phyloP scores from a whole-genome alignment of 2,888 invertebrate genomes.

The Zygogramma bicolorata region DNA sequence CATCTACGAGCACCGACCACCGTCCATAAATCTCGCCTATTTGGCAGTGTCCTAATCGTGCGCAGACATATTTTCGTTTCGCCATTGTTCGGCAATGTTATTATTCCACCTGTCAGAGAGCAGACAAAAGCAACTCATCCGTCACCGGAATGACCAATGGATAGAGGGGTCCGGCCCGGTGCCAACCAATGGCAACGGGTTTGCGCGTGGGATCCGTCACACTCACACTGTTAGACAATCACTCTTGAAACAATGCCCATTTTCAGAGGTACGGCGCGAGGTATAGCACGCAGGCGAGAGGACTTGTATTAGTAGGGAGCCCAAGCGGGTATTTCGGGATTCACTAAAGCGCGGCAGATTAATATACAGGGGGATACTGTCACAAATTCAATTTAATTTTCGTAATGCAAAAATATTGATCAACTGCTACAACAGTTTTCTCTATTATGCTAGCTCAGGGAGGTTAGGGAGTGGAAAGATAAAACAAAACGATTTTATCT shows the following conservation, averaged over 20 bases:
- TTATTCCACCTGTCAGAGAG: constrained; percentile 64
- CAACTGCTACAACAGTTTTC: too few species aligned
- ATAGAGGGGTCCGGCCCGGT: constrained; percentile 46
- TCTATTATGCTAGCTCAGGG: too few species aligned
- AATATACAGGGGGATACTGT: too few species aligned
- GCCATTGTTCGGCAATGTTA: constrained; percentile 61
- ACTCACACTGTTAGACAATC: constrained; percentile 52
- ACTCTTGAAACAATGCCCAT: constrained; percentile 48
- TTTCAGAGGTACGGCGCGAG: constrained; percentile 34
- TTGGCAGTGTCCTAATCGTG: constrained; percentile 35
- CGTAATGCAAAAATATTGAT: too few species aligned
- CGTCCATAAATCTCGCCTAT: constrained; percentile 10
- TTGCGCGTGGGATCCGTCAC: constrained; percentile 66
- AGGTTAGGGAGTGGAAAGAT: too few species aligned
- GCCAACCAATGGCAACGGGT: constrained; percentile 63
- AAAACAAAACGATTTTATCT: too few species aligned
- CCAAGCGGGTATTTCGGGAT: too few species aligned
- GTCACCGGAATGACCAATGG: constrained; percentile 62
- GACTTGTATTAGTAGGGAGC: too few species aligned
- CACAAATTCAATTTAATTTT: too few species aligned
- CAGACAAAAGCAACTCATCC: constrained; percentile 63
- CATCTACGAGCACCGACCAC: not conserved
- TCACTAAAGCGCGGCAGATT: too few species aligned
- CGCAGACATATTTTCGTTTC: constrained; percentile 52
- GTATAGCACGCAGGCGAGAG: too few species aligned